Evolutionary conservation across 2,888 invertebrate species (phyloP), one percentile per base, ranked within the genome.

Genomic region (Cephus pulcher): DNA sequence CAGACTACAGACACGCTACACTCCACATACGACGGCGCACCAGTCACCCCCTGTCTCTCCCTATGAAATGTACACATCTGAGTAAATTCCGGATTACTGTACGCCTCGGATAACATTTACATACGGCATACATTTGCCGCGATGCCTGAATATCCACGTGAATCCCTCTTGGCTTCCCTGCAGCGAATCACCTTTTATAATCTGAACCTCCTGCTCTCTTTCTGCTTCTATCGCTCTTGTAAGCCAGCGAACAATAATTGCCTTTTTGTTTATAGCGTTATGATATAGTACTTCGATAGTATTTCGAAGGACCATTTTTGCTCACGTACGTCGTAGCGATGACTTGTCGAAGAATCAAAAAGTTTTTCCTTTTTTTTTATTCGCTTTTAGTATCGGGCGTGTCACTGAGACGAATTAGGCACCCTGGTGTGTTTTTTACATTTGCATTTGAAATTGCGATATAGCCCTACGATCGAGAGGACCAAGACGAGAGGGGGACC

Each of bases 391-490:
- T 23, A 2, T 6, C 9, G 9, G 2, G 9, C 56, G 56, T 23
- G 23, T 23, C 23, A 56, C 2, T 6, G 1, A 0, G 23, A 56
- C 6, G 9, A 56, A 23, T 56, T 56, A 4, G 23, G 9, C 23
- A 40, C 40, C 40, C 40, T 23, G 23, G 23, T 40, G 40, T 2
- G 1, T 40, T 71, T 12, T 33, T 30, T 71, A 30, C 86, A 90
- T 90, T 90, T 90, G 87, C 90, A 90, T 90, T 89, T 88, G 88
- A 89, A 90, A 89, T 89, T 89, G 86, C 86, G 87, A 87, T 84
- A 86, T 35, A 88, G 85, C 82, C 84, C 83, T 85, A 40, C 81
- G 84, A 82, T 83, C 86, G 75, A 73, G 70, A 73, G 34, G 74
- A 40, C 40, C 40, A 40, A 2, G 2, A 30, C 0, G 70, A 12